Evolutionary conservation across 2,888 invertebrate genomes (phyloP).

Genomic region (Drosophila testacea): DNA sequence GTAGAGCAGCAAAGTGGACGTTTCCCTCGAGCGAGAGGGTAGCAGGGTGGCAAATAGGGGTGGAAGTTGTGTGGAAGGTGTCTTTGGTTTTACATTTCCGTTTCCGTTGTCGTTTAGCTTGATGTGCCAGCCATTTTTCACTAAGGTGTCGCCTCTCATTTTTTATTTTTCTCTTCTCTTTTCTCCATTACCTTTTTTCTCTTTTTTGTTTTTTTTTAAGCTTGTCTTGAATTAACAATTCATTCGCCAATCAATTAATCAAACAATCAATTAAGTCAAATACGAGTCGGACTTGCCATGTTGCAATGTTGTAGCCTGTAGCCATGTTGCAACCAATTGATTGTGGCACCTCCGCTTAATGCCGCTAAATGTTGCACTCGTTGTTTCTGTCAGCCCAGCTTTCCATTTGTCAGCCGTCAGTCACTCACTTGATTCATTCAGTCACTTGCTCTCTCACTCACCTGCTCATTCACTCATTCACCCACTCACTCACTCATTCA

Average conservation of each 20-base stretch:
- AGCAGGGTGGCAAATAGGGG: not conserved
- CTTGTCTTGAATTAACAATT: conserved; percentile 56
- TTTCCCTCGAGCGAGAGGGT: not conserved
- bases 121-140: conserved; percentile 57
- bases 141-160: conserved; percentile 14
- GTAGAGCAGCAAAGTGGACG: conserved; percentile 58
- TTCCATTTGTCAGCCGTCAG: conserved; percentile 24
- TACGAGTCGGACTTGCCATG: conserved; percentile 2
- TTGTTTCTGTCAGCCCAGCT: not conserved
- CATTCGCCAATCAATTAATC: conserved; percentile 64
- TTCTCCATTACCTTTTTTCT: not conserved
- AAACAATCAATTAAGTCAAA: conserved; percentile 60
- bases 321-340: conserved; percentile 16
- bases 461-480: not conserved
- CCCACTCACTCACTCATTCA: not conserved
- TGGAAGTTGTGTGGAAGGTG: not conserved
- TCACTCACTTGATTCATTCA: conserved; percentile 8
- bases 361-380: conserved; percentile 4
- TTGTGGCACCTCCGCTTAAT: conserved; percentile 16
- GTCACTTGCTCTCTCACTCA: not conserved
- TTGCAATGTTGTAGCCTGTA: not conserved
- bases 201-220: conserved; percentile 11
- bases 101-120: conserved; percentile 27
- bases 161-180: conserved; percentile 4
- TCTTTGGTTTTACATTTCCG: conserved; percentile 34